Percentiles rank a stretch among this genome's conserved stretches.
Evolutionary conservation across 2,797 vertebrate species (phyloP).

Genomic region (Chaetodon trifasciatus): DNA sequence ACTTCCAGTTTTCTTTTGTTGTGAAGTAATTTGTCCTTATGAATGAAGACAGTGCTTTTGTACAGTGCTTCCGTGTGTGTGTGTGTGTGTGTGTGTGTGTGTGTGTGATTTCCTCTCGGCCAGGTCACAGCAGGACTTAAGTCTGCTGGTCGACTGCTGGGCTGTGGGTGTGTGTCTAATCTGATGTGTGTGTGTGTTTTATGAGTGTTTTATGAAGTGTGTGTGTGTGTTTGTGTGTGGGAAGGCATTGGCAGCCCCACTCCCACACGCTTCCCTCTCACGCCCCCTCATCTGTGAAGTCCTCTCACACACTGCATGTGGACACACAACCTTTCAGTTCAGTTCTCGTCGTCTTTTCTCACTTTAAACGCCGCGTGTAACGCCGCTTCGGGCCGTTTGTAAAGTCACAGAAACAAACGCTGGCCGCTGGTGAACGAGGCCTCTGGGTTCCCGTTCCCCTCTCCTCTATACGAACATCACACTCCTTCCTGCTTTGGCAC

Average conservation of each 20-base stretch:
- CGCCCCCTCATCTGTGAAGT: constrained; percentile 6
- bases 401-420: neutral
- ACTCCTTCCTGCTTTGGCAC: constrained; percentile 16
- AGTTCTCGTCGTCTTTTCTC: neutral
- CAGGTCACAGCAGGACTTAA: constrained; percentile 54
- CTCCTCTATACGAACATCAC: constrained; percentile 3
- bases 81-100: constrained; percentile 5
- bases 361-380: neutral
- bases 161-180: neutral
- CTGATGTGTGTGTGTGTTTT: constrained; percentile 26
- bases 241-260: constrained; percentile 55
- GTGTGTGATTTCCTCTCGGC: constrained; percentile 44
- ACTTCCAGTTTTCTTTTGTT: too few species aligned
- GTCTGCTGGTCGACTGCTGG: constrained; percentile 28
- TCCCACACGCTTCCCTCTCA: constrained; percentile 60
- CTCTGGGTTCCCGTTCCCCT: neutral
- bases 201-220: constrained; percentile 35
- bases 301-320: neutral
- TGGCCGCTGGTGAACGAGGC: neutral
- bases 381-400: neutral
- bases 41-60: constrained; percentile 23
- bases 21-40: constrained; percentile 22
- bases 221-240: constrained; percentile 64
- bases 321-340: neutral
- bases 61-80: neutral